Base-by-base conservation (phyloP, 64 coral and sea anemone genomes). In the Pocillopora damicornis region DNA sequence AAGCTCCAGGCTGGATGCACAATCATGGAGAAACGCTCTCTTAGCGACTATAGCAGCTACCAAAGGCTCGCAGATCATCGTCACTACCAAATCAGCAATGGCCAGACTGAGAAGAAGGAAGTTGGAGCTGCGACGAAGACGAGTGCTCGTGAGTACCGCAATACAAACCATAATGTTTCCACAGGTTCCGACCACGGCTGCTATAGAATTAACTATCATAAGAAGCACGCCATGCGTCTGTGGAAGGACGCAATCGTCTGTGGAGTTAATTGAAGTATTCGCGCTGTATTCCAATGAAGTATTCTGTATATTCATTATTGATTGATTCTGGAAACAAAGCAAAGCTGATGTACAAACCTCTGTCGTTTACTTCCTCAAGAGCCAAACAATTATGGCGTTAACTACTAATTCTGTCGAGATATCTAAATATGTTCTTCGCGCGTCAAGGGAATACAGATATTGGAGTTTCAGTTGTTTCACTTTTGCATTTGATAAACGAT, bases 71-170 rank as follows among this genome's bases (percentile, higher is more conserved):
- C 73, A 74, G 18, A 38, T 60, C 75, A 88, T 88, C 15, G 87
- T 88, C 11, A 88, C 87, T 13, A 88, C 62, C 18, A 88, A 88
- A 77, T 88, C 87, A 51, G 87, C 76, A 5, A 88, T 63, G 1
- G 87, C 87, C 74, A 88, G 34, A 36, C 87, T 88, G 14, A 88
- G 12, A 8, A 88, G 87, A 69, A 88, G 87, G 38, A 77, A 88
- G 76, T 88, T 88, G 5, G 78, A 80, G 56, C 60, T 59, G 18
- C 60, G 34, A 20, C 78, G 78, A 23, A 80, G 78, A 23, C 25
- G 16, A 60, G 78, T 42, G 17, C 56, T 80, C n/a, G 78, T 60
- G 25, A 60, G 78, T 1, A 80, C 60, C 0, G 78, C 78, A 59
- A 20, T 22, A 26, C 51, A 60, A 11, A 80, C 78, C 17, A 80